Conservation (phyloP, 2,888 invertebrate genomes). For the Exocentrus adspersus region DNA sequence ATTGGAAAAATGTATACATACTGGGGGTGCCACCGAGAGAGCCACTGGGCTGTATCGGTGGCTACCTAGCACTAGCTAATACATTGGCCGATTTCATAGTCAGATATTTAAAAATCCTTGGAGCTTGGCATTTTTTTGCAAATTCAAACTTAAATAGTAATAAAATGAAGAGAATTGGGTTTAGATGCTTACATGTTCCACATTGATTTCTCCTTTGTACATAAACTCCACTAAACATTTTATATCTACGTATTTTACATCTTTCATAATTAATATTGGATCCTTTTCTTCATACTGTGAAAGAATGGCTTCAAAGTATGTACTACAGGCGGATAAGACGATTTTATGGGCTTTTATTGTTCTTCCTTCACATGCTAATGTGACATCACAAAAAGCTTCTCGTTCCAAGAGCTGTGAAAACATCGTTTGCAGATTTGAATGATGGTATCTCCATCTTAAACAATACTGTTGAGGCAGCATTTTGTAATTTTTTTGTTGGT, state of each 20-base stretch:
- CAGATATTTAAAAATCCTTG: no score
- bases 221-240: constrained; percentile 92
- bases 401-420: constrained; percentile 87
- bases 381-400: constrained; percentile 91
- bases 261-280: constrained; percentile 87
- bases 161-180: not conserved
- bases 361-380: constrained; percentile 86
- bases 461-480: constrained; percentile 93
- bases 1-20: no score
- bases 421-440: constrained; percentile 89
- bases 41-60: no score
- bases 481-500: constrained; percentile 52
- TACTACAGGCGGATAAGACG: constrained; percentile 91
- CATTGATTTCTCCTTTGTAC: constrained; percentile 96
- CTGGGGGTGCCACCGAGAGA: no score
- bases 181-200: constrained; percentile 82
- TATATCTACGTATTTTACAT: constrained; percentile 90
- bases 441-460: constrained; percentile 92
- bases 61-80: no score
- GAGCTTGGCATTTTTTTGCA: no score
- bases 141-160: no score
- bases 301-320: constrained; percentile 88
- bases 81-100: no score
- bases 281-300: constrained; percentile 84
- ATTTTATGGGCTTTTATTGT: constrained; percentile 84